These are phyloP conservation scores for Psylliodes chrysocephalus DNA, from an alignment of 2,888 invertebrate genomes.

Conservation along the genomic window DNA sequence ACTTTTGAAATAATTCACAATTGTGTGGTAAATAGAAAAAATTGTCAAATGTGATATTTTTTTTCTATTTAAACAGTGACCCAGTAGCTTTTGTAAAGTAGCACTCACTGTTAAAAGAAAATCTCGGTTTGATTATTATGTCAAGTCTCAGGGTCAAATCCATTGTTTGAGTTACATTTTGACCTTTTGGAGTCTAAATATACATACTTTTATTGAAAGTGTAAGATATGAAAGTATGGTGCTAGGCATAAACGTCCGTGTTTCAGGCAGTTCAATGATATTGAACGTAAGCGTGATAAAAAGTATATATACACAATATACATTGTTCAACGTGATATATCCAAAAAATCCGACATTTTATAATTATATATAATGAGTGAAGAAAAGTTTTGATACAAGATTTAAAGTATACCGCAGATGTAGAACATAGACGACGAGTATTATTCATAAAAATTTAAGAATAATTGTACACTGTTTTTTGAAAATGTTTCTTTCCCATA, in stretches of 20 bases:
- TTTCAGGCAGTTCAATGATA: constrained; percentile 36
- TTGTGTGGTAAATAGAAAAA: no score
- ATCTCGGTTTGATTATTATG: no score
- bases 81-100: no score
- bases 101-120: no score
- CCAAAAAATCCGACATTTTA: constrained; percentile 62
- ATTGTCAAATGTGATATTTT: no score
- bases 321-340: constrained; percentile 63
- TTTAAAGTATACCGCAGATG: constrained; percentile 62
- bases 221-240: constrained; percentile 28
- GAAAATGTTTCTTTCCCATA: not conserved
- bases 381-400: constrained; percentile 65
- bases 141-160: no score
- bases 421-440: constrained; percentile 59
- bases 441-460: constrained; percentile 29
- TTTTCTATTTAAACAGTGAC: no score
- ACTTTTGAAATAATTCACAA: no score
- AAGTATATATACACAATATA: constrained; percentile 41
- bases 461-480: not conserved
- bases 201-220: no score
- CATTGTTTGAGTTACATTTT: no score
- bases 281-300: constrained; percentile 47
- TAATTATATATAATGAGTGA: constrained; percentile 60
- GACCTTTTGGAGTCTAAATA: no score
- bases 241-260: constrained; percentile 31